Conservation (phyloP, 53 echinoderm and acorn worm genomes). For the Echinarachnius parma region DNA sequence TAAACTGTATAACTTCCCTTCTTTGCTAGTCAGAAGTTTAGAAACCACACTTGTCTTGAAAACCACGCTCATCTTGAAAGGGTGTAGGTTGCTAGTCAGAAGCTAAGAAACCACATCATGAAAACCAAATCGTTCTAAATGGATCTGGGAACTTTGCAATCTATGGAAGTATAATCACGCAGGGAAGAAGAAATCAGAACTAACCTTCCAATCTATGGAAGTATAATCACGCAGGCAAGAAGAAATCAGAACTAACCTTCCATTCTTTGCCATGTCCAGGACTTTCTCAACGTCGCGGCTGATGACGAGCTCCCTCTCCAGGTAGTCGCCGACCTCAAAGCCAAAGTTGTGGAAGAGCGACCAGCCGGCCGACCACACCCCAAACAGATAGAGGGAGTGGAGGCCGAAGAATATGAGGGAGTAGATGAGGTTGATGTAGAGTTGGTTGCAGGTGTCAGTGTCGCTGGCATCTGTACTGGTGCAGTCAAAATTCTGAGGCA, state of each 20-base stretch:
- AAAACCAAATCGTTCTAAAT: too few relatives aligned
- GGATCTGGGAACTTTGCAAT: too few relatives aligned
- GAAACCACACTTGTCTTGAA: too few relatives aligned
- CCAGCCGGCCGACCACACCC: conserved; percentile 65
- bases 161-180: too few relatives aligned
- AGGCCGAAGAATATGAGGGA: conserved; percentile 66
- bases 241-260: conserved; percentile 56
- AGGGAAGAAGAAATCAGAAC: too few relatives aligned
- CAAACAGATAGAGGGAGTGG: conserved; percentile 77
- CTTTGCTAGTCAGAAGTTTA: too few relatives aligned
- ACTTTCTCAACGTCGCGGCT: conserved; percentile 92
- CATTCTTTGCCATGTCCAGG: conserved; percentile 71
- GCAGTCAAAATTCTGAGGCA: conserved; percentile 49
- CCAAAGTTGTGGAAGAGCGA: conserved; percentile 74
- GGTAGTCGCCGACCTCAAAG: conserved; percentile 75
- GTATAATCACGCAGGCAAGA: too few relatives aligned
- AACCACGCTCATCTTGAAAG: too few relatives aligned
- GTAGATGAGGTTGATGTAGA: conserved; percentile 46
- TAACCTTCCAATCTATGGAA: too few relatives aligned
- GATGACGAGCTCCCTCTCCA: conserved; percentile 77
- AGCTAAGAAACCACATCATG: too few relatives aligned
- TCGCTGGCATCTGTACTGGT: neutral
- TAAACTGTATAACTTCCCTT: too few relatives aligned
- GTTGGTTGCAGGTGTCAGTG: conserved; percentile 37
- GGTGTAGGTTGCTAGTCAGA: too few relatives aligned